A percentile compares a stretch with the other conserved stretches of the same genome.
Evolutionary conservation across 2,113 vertebrate species (phyloP).

Genomic region (Antidorcas marsupialis): DNA sequence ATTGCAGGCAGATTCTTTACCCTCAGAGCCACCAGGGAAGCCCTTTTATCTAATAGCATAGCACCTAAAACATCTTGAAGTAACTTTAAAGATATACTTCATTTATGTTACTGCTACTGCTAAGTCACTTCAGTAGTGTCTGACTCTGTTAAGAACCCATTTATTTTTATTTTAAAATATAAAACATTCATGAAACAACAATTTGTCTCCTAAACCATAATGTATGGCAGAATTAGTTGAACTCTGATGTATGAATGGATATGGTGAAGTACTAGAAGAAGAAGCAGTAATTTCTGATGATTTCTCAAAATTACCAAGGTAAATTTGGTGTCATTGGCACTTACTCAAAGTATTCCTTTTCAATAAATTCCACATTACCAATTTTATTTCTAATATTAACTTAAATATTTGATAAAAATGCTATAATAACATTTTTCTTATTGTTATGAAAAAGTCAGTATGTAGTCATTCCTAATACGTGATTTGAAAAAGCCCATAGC

Average conservation of each 20-base stretch:
- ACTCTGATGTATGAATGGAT: not conserved
- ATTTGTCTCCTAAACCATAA: not conserved
- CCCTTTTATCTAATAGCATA: not conserved
- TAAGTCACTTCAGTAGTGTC: too few species aligned
- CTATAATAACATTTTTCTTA: not conserved
- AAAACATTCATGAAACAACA: not conserved
- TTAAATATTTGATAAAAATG: not conserved
- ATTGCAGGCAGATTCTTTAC: not conserved
- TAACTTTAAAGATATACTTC: not conserved
- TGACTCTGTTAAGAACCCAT: not conserved
- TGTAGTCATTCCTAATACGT: not conserved
- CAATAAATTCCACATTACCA: not conserved
- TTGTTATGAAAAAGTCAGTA: not conserved
- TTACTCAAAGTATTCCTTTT: not conserved
- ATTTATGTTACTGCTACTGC: not conserved
- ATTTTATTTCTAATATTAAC: not conserved
- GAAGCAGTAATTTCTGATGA: not conserved
- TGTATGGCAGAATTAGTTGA: not conserved
- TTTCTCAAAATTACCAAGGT: constrained; percentile 16
- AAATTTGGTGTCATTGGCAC: not conserved
- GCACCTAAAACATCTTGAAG: not conserved
- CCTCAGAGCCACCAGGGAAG: not conserved
- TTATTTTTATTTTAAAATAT: not conserved
- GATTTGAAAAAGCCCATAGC: not conserved
- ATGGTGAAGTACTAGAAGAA: not conserved